phyloP scores from a whole-genome alignment of 1,140 invertebrate genomes.

The Patella vulgata region DNA sequence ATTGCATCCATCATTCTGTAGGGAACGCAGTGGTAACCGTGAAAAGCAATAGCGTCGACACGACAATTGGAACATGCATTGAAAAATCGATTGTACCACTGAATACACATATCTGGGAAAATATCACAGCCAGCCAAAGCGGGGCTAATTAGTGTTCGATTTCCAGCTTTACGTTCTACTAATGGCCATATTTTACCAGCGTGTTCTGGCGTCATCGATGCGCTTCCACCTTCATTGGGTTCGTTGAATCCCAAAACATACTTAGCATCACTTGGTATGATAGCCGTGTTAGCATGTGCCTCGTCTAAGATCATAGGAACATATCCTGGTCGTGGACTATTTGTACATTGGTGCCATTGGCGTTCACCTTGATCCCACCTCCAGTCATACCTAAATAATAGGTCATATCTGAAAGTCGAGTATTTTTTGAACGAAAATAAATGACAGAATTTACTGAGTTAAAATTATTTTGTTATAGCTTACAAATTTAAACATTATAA shows the following conservation, averaged over 20 bases:
- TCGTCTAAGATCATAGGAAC: too few relatives aligned
- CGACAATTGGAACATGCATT: slow-evolving; percentile 28
- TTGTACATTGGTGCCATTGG: too few relatives aligned
- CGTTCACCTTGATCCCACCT: too few relatives aligned
- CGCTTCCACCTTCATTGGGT: slow-evolving; percentile 32
- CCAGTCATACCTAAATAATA: too few relatives aligned
- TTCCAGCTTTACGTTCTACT: slow-evolving; percentile 18
- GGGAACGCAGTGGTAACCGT: slow-evolving; percentile 38
- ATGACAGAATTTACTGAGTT: too few relatives aligned
- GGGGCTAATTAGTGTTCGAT: slow-evolving; percentile 31
- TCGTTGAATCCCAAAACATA: slow-evolving; percentile 41
- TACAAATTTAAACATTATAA: too few relatives aligned
- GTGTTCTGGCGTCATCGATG: slow-evolving; percentile 26
- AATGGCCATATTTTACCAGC: slow-evolving; percentile 28
- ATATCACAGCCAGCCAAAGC: slow-evolving; percentile 24
- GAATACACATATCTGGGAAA: slow-evolving; percentile 2
- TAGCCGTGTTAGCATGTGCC: too few relatives aligned
- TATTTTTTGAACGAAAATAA: too few relatives aligned
- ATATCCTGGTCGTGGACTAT: too few relatives aligned
- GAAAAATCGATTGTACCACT: slow-evolving; percentile 44
- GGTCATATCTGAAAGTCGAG: too few relatives aligned
- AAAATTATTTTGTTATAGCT: too few relatives aligned
- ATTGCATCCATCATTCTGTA: slow-evolving; percentile 35
- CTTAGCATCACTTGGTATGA: slow-evolving; percentile 14
- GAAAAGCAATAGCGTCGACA: slow-evolving; percentile 38